Base-by-base conservation (phyloP, 2,888 invertebrate species). In the Altica lythri region DNA sequence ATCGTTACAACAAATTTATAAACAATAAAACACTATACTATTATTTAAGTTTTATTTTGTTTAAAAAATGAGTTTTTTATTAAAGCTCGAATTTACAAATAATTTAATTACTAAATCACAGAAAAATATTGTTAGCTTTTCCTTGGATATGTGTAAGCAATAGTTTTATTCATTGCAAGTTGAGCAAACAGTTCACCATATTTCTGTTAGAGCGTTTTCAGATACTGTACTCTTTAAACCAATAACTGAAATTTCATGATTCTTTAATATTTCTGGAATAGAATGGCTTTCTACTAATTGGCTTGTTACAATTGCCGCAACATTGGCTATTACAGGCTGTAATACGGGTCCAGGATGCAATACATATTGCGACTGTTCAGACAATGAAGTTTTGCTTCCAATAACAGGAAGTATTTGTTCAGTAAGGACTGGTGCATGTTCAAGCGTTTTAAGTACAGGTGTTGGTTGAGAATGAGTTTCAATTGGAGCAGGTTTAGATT, bases 371-470 rank as follows among this genome's bases (percentile, higher is more conserved):
- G 51, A 51, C 2, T 51, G 43, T 16, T 45, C 19, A 6, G 51
- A 45, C 2, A 51, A n/a, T 6, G 51, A 35, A 2, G 51, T 44
- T 25, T 38, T 51, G 8, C 34, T 22, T 10, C 43, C 50, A 25
- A 50, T 2, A 22, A 27, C 42, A 14, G 40, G 49, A 8, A 13
- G 19, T n/a, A n/a, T 14, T 27, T 2, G 6, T 4, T 4, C 2
- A 12, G n/a, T 16, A 4, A 38, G 13, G 19, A 22, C 38, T 19
- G 38, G 38, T 9, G 38, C 38, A n/a, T n/a, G n/a, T 10, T 16
- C 16, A 16, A 16, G 8, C 6, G 14, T 9, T 34, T 16, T 9
- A 34, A 34, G 13, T 34, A 1, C 16, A 8, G 13, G 34, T 6
- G 16, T 2, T 16, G 34, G 34, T 34, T 9, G 2, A 16, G 1